Conservation (phyloP, 37 sponge, comb jelly and placozoan species). For the Aphrocallistes beatrix region DNA sequence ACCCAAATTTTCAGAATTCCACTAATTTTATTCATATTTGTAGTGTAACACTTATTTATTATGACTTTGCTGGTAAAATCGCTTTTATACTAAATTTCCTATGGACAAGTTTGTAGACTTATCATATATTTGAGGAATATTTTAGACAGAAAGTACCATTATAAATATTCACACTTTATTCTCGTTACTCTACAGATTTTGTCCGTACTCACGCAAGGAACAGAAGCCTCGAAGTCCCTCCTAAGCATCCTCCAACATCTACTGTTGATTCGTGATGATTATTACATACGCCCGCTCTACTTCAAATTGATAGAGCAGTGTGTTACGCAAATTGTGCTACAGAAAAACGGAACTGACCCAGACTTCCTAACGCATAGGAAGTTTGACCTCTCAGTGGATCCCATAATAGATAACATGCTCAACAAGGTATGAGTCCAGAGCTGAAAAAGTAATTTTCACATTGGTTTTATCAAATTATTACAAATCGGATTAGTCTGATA, state of each 20-base stretch:
- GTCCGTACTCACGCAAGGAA: constrained; percentile 34
- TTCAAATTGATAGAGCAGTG: constrained; percentile 91
- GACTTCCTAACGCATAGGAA: constrained; percentile 50
- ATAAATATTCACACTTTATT: no score
- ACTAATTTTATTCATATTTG: no score
- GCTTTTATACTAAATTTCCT: no score
- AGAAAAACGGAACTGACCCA: constrained; percentile 80
- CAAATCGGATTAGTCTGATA: no score
- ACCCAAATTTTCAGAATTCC: no score
- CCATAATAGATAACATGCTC: not conserved
- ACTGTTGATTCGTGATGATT: constrained; percentile 87
- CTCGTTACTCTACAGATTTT: constrained; percentile 50
- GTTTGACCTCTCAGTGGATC: not conserved
- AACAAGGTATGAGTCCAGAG: not conserved
- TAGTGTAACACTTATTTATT: no score
- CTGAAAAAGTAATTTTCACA: no score
- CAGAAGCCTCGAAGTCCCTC: constrained; percentile 47
- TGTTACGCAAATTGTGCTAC: constrained; percentile 82
- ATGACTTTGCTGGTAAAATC: no score
- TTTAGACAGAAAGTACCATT: no score
- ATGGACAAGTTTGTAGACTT: no score
- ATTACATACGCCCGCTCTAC: constrained; percentile 81
- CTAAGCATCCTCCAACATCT: constrained; percentile 92
- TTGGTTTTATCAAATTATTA: no score
- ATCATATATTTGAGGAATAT: no score